These are phyloP conservation scores for Popillia japonica DNA, from an alignment of 1,140 invertebrate genomes.

Conservation along the genomic window DNA sequence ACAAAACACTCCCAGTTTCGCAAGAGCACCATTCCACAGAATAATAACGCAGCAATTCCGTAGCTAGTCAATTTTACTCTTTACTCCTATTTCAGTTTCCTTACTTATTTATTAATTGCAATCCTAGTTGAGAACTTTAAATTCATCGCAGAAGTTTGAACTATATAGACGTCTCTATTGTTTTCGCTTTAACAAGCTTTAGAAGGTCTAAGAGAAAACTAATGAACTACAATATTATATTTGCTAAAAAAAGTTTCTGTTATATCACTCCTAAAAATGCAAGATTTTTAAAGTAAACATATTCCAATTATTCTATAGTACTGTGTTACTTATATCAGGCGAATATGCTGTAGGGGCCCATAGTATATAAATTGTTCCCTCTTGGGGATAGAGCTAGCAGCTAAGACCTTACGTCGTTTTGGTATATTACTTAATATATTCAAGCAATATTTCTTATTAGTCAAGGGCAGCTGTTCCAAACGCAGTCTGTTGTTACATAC, in stretches of 20 bases:
- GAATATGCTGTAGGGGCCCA: neutral
- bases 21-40: no score
- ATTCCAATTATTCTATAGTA: neutral
- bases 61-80: no score
- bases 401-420: constrained; percentile 20
- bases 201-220: neutral
- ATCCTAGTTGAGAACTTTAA: neutral
- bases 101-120: no score
- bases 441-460: constrained; percentile 60
- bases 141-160: constrained; percentile 1
- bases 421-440: constrained; percentile 57
- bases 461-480: constrained; percentile 57
- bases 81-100: no score
- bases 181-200: neutral
- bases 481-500: constrained; percentile 48
- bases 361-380: neutral
- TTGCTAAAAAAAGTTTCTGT: no score
- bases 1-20: no score
- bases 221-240: neutral
- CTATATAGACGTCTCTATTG: constrained; percentile 25
- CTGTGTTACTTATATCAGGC: neutral
- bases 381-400: neutral
- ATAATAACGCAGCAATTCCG: no score
- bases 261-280: no score
- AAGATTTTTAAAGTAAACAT: neutral